Conservation (phyloP, 2,797 vertebrate species). For the Xiphorhynchus erythropygius region DNA sequence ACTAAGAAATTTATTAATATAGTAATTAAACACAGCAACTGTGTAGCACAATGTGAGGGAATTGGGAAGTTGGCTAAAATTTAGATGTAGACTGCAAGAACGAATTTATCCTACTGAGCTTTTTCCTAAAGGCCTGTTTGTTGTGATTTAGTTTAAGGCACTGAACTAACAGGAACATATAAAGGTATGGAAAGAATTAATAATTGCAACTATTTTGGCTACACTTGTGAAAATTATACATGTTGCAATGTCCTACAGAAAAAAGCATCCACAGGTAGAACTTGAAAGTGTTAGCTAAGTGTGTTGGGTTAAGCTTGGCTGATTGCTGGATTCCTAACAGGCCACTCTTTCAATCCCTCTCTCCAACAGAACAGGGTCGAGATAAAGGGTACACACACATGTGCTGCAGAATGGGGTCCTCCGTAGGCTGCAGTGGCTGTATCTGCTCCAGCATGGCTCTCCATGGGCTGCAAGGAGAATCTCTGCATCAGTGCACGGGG, state of each 20-base stretch:
- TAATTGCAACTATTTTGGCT: not conserved
- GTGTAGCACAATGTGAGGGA: not conserved
- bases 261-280: not conserved
- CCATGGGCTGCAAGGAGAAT: not conserved
- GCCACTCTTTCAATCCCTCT: accelerated
- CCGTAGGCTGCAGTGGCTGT: too few relatives aligned
- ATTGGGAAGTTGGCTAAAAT: not conserved
- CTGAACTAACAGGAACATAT: not conserved
- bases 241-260: not conserved
- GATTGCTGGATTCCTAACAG: accelerated
- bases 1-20: constrained; percentile 30
- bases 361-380: too few relatives aligned
- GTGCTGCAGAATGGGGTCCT: accelerated
- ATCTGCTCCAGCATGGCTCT: not conserved
- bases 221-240: not conserved
- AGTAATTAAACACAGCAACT: not conserved
- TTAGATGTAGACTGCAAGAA: not conserved
- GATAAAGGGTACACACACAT: too few relatives aligned
- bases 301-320: not conserved
- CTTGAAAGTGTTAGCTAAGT: not conserved
- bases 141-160: not conserved
- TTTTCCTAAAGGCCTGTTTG: not conserved
- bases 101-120: not conserved
- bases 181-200: not conserved
- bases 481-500: not conserved